A percentile compares a stretch with the other conserved stretches of the same genome.
phyloP scores from a whole-genome alignment of 2,113 vertebrate genomes.

The Brevimyrus niger region DNA sequence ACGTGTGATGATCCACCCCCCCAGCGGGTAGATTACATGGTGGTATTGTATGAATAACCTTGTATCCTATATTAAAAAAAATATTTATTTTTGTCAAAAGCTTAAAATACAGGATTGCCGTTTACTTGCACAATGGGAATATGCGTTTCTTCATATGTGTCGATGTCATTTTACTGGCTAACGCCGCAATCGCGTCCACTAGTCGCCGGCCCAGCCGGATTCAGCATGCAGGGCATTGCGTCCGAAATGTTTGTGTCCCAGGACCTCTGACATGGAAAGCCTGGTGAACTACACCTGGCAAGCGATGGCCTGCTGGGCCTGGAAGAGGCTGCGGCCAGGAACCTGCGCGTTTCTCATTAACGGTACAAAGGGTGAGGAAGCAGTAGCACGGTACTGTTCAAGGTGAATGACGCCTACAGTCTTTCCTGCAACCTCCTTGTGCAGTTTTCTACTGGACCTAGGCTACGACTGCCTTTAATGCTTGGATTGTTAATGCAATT shows the following conservation, averaged over 20 bases:
- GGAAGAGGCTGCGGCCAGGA: not conserved
- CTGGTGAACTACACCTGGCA: not conserved
- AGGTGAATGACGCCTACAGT: slow-evolving; percentile 1
- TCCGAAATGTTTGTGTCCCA: not conserved
- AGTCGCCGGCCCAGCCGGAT: not conserved
- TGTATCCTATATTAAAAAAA: not conserved
- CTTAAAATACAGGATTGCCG: not conserved
- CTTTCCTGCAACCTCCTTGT: not conserved
- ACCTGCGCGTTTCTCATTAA: not conserved
- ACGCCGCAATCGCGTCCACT: not conserved
- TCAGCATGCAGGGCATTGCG: not conserved
- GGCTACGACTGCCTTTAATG: not conserved
- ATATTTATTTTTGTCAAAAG: not conserved
- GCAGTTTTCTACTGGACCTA: not conserved
- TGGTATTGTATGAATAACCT: not conserved
- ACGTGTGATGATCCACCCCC: not conserved
- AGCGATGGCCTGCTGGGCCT: not conserved
- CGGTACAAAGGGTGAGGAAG: slow-evolving; percentile 2
- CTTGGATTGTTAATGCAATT: not conserved
- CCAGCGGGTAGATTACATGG: not conserved
- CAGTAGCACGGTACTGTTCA: not conserved
- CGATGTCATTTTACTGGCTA: not conserved
- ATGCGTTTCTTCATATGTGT: not conserved
- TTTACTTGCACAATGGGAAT: not conserved
- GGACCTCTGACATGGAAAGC: not conserved